Evolutionary conservation across 2,888 invertebrate genomes (phyloP).

Genomic region (Dolichopus griseipennis): DNA sequence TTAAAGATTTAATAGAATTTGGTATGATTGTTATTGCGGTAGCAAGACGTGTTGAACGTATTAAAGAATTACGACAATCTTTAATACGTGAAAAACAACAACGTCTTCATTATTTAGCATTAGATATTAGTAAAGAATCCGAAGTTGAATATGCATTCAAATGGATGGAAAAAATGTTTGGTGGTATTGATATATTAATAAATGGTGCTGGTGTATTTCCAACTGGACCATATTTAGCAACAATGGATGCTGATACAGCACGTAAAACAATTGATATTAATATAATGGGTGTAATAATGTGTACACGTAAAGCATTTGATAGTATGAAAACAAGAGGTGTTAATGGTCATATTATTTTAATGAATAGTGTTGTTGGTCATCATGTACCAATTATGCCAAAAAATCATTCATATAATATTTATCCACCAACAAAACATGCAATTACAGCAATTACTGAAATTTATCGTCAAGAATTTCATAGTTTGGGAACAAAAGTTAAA

Average conservation of each 20-base stretch:
- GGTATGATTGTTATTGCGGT: conserved; percentile 47
- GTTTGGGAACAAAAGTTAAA: conserved; percentile 34
- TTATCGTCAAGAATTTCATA: conserved; percentile 36
- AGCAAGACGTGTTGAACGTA: conserved; percentile 35
- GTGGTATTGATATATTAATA: conserved; percentile 49
- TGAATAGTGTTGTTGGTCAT: conserved; percentile 41
- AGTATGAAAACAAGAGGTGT: conserved; percentile 44
- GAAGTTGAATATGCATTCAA: conserved; percentile 47
- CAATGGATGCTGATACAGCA: conserved; percentile 17
- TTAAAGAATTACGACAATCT: conserved; percentile 28
- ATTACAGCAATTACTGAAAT: conserved; percentile 37
- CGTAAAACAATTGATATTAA: conserved; percentile 31
- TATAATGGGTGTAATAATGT: conserved; percentile 43
- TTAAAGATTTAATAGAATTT: conserved; percentile 34
- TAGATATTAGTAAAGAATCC: conserved; percentile 46
- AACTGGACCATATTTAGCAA: conserved; percentile 31
- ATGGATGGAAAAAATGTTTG: conserved; percentile 44
- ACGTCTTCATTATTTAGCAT: conserved; percentile 25
- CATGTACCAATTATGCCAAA: conserved; percentile 25
- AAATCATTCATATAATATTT: conserved; percentile 33
- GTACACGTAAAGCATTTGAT: conserved; percentile 44
- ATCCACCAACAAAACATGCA: conserved; percentile 37
- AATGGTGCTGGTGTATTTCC: conserved; percentile 39
- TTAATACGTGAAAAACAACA: conserved; percentile 24
- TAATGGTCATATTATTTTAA: conserved; percentile 46